Conservation (phyloP, 2,888 invertebrate genomes). For the Noctua fimbriata region DNA sequence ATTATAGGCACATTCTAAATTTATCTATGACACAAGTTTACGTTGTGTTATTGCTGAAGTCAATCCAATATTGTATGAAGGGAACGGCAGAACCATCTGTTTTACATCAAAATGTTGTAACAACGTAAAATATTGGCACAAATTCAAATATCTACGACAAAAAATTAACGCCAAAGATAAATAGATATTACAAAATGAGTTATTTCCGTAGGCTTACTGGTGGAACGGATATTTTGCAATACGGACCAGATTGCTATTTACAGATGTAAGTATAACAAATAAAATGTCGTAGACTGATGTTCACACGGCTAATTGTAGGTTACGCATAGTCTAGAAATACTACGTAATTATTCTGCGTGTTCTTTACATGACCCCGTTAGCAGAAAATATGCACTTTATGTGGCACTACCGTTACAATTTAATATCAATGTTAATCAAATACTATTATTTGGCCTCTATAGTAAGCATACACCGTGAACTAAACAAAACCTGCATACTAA, state of each 20-base stretch:
- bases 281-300: conserved; percentile 54
- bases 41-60: conserved; percentile 15
- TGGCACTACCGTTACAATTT: conserved; percentile 17
- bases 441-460: conserved; percentile 24
- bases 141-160: conserved; percentile 72
- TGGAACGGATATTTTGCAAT: conserved; percentile 66
- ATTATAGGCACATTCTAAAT: conserved; percentile 41
- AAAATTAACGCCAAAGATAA: conserved; percentile 61
- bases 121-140: conserved; percentile 70
- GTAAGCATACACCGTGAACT: conserved; percentile 8
- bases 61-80: conserved; percentile 24
- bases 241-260: conserved; percentile 54
- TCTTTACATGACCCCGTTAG: conserved; percentile 55
- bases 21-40: conserved; percentile 46
- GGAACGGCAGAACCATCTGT: conserved; percentile 38
- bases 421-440: conserved; percentile 9
- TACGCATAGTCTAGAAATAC: conserved; percentile 52
- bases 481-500: background rate
- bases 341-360: conserved; percentile 45
- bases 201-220: conserved; percentile 66
- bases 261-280: conserved; percentile 35
- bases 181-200: conserved; percentile 59
- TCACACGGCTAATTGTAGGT: conserved; percentile 63
- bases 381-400: conserved; percentile 19
- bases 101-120: conserved; percentile 51